These are phyloP conservation scores for Phocides pigmalion DNA, from an alignment of 1,140 invertebrate species.

Conservation along the genomic window DNA sequence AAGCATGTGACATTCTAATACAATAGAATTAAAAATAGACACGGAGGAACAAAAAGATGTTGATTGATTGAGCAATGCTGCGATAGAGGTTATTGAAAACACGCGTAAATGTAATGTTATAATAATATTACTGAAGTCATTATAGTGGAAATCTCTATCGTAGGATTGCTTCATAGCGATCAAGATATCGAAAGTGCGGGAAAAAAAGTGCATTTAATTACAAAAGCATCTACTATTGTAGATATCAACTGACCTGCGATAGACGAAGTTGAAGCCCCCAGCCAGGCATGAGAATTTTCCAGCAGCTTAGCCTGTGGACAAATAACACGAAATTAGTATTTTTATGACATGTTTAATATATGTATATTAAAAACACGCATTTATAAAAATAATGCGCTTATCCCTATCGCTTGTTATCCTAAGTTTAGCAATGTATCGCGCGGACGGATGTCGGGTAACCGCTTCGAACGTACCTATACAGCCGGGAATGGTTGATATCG, in stretches of 20 bases:
- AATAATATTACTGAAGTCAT: background rate
- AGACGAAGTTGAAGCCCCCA: conserved; percentile 93
- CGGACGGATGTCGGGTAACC: too few species aligned
- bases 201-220: conserved; percentile 9
- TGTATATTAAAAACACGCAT: too few species aligned
- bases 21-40: conserved; percentile 29
- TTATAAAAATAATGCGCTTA: too few species aligned
- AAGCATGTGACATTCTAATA: conserved; percentile 38
- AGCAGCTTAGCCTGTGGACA: conserved; percentile 94
- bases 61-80: background rate
- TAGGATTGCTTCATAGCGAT: background rate
- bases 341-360: too few species aligned
- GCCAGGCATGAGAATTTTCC: conserved; percentile 95
- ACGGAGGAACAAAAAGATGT: background rate
- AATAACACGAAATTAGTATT: conserved; percentile 55
- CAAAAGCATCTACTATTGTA: conserved; percentile 11
- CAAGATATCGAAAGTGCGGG: background rate
- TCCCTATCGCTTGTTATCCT: too few species aligned
- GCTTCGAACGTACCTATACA: too few species aligned
- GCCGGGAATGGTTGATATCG: too few species aligned
- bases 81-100: background rate
- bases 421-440: too few species aligned
- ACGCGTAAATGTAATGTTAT: background rate
- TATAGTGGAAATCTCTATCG: conserved; percentile 3
- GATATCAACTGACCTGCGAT: conserved; percentile 91